Evolutionary conservation across 2,888 invertebrate species (phyloP), one percentile per base, ranked within the genome.

Genomic region (Ecliptopera silaceata): DNA sequence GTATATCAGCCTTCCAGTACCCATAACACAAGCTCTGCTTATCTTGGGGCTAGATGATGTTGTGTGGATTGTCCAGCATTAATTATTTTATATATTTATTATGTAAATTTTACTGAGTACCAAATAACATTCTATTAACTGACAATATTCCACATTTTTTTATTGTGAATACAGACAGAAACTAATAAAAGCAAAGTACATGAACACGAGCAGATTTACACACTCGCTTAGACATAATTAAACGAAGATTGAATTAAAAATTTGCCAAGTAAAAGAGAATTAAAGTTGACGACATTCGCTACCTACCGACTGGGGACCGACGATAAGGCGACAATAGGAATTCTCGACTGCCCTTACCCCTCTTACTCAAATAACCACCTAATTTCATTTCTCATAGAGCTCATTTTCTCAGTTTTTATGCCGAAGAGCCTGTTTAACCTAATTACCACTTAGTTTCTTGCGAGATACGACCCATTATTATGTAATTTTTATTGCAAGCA

Each of bases 311-410:
- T 89, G 88, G 82, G 79, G 80, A 68, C 65, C 63, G 77, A 69
- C 81, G 89, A 89, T 89, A 89, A 89, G 80, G 77, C 59, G 70
- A 89, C 89, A 89, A 89, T 86, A 72, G 86, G 82, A 84, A 80
- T 85, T 85, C 84, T 80, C 75, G 75, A 78, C 81, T 83, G 84
- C 75, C 80, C 71, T 50, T 38, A 69, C 44, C 53, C 67, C 64
- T 69, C 69, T 72, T 68, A 77, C 79, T 74, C 80, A 80, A 85
- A 84, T 86, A 79, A 82, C 79, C 66, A 80, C 79, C 79, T 76
- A 80, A 71, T 76, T 71, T 63, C 68, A 68, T 64, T 50, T 48
- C 47, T 59, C 53, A 67, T 77, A 80, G 72, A 74, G 75, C 51
- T 70, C 70, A 76, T 75, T 76, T 74, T 58, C 52, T 52, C 56